Evolutionary conservation across 2,113 vertebrate genomes (phyloP).

Genomic region (Formicarius rufipectus): DNA sequence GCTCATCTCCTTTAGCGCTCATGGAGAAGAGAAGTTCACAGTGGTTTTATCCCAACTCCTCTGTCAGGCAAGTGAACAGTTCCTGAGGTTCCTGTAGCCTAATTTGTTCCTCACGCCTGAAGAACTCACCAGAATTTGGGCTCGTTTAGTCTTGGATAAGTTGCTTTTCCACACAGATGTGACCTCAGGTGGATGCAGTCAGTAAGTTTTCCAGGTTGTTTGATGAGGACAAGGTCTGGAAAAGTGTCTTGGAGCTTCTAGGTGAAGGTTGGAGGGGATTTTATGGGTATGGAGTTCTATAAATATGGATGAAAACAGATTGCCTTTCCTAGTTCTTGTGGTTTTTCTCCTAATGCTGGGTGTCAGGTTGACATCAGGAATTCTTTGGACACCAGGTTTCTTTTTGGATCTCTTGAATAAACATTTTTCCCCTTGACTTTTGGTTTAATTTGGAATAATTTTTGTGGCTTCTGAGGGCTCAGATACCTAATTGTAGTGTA

Average conservation of each 20-base stretch:
- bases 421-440: background rate
- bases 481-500: background rate
- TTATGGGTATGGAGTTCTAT: background rate
- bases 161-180: accelerated
- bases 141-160: background rate
- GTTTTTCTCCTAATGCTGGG: background rate
- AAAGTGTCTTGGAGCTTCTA: background rate
- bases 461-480: background rate
- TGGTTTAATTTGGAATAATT: background rate
- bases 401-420: background rate
- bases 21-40: accelerated
- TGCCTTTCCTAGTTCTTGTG: background rate
- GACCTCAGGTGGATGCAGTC: background rate
- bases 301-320: background rate
- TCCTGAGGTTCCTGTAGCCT: background rate
- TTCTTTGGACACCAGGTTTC: background rate
- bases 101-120: background rate
- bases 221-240: background rate
- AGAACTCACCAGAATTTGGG: background rate
- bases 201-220: background rate
- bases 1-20: background rate
- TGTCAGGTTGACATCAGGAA: background rate
- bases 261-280: background rate
- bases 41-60: background rate
- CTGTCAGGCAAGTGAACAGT: background rate